Conservation (phyloP, 92 coral and sea anemone genomes). For the Pocillopora grandis region DNA sequence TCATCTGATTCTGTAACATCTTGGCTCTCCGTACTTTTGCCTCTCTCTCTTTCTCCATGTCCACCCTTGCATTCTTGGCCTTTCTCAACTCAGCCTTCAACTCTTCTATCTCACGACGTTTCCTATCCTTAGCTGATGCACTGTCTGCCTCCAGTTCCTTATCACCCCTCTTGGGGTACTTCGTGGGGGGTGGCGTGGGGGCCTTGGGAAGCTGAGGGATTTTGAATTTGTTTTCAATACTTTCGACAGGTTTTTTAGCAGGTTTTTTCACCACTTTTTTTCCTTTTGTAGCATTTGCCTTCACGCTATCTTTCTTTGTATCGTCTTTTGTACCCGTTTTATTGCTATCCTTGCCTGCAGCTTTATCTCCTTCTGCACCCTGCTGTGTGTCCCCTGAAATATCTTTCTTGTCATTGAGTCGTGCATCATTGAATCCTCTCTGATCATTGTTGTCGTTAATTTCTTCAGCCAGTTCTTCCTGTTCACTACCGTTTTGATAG, state of each 20-base stretch:
- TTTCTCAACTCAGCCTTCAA: constrained; percentile 75
- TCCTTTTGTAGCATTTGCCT: constrained; percentile 21
- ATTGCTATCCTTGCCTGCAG: constrained; percentile 2
- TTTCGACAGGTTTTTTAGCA: constrained; percentile 51
- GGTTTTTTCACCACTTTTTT: constrained; percentile 57
- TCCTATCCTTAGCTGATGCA: constrained; percentile 77
- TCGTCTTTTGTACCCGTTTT: constrained; percentile 17
- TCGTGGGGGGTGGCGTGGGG: constrained; percentile 64
- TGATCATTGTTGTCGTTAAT: constrained; percentile 3
- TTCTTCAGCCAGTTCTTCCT: background rate
- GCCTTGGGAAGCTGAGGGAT: constrained; percentile 67
- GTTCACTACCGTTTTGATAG: background rate
- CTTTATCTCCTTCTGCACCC: background rate
- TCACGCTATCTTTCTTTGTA: constrained; percentile 6
- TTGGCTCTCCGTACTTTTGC: constrained; percentile 86
- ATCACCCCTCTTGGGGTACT: constrained; percentile 43
- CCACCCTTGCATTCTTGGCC: constrained; percentile 73
- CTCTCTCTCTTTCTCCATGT: constrained; percentile 69
- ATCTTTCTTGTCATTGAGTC: constrained; percentile 16
- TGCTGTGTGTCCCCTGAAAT: background rate
- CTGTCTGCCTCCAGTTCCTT: constrained; percentile 62
- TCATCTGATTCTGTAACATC: constrained; percentile 84
- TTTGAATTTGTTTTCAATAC: constrained; percentile 63
- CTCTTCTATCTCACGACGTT: constrained; percentile 67
- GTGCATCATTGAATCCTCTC: background rate